These are phyloP conservation scores for Antheraea mylitta DNA, from an alignment of 1,140 invertebrate genomes.

Conservation along the genomic window DNA sequence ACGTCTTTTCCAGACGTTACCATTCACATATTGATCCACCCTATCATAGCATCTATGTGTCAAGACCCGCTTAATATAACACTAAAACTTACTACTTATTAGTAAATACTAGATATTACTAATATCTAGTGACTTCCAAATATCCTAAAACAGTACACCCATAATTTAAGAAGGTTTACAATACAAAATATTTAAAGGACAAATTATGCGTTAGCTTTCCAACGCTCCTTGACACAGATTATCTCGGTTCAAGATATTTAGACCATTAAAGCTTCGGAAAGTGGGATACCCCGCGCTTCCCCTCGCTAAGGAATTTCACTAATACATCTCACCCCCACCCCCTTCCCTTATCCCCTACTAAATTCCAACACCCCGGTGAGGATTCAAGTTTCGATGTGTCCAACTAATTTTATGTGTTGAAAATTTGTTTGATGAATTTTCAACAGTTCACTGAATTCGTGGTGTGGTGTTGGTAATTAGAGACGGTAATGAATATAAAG, in stretches of 20 bases:
- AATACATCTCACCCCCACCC: conserved; percentile 27
- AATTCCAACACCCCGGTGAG: conserved; percentile 13
- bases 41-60: no score
- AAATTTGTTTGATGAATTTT: neutral
- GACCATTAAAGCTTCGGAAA: conserved; percentile 61
- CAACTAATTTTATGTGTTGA: conserved; percentile 4
- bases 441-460: no score
- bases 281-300: neutral
- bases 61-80: no score
- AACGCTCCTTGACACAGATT: conserved; percentile 42
- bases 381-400: conserved; percentile 17
- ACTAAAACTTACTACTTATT: no score
- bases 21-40: no score
- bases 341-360: neutral
- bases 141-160: no score
- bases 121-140: no score
- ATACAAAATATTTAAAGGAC: neutral
- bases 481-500: no score
- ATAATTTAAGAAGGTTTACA: neutral
- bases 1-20: no score
- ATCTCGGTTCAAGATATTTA: conserved; percentile 45
- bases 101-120: no score
- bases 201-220: conserved; percentile 20
- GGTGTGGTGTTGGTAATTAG: no score
- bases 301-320: conserved; percentile 32